Percentiles rank a stretch among this genome's conserved stretches.
Evolutionary conservation across 2,888 invertebrate species (phyloP).

Genomic region (Hanleya hanleyi): DNA sequence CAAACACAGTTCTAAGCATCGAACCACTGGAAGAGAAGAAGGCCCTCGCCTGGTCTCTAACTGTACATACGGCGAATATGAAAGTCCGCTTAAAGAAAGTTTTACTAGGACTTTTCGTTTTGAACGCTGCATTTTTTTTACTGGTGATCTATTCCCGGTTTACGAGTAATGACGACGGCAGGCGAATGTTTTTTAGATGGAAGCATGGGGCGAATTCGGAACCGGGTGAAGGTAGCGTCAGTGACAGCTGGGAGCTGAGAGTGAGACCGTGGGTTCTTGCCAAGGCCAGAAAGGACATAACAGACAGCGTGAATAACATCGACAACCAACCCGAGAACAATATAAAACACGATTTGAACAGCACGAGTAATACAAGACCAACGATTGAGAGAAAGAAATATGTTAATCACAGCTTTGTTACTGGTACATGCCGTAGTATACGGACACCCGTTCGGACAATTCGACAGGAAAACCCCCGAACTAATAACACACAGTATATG

Average conservation of each 20-base stretch:
- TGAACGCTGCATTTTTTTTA: background rate
- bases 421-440: background rate
- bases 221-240: background rate
- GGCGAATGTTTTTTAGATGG: background rate
- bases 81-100: background rate
- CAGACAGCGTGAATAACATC: too few species aligned
- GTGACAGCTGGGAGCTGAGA: background rate
- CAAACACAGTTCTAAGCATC: too few species aligned
- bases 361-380: too few species aligned
- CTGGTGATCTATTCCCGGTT: background rate
- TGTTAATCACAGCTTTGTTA: background rate
- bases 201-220: background rate
- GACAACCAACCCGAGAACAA: too few species aligned
- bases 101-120: background rate
- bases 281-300: too few species aligned
- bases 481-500: background rate
- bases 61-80: too few species aligned
- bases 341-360: too few species aligned
- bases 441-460: background rate
- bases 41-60: too few species aligned
- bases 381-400: too few species aligned
- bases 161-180: background rate
- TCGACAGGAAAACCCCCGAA: background rate
- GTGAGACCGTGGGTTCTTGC: too few species aligned
- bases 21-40: too few species aligned